phyloP scores from a whole-genome alignment of 2,888 invertebrate species.

The Girardia tigrina region DNA sequence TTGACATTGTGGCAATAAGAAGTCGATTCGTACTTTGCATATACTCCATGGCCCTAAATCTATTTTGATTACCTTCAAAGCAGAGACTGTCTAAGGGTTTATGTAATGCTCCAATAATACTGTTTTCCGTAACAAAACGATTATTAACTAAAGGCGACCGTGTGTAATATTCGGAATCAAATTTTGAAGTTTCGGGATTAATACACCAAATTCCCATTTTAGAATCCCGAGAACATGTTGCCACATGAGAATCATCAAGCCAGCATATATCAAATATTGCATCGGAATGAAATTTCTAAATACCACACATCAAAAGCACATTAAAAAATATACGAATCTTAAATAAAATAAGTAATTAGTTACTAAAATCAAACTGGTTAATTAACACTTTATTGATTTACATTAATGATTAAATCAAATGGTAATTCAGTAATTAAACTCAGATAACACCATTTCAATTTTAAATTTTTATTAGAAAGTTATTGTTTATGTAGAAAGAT shows the following conservation, averaged over 20 bases:
- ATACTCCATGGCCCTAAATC: conserved; percentile 29
- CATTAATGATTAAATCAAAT: too few species aligned
- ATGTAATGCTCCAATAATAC: not conserved
- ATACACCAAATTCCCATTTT: conserved; percentile 78
- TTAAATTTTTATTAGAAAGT: too few species aligned
- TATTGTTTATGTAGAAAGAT: too few species aligned
- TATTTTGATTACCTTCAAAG: not conserved
- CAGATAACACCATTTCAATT: too few species aligned
- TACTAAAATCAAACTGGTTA: too few species aligned
- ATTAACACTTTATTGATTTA: too few species aligned
- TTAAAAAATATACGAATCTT: too few species aligned
- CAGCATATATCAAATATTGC: conserved; percentile 83
- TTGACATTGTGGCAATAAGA: conserved; percentile 25
- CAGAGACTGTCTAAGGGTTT: not conserved
- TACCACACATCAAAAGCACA: too few species aligned
- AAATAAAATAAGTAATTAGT: too few species aligned
- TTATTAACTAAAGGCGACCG: not conserved
- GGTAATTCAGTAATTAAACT: too few species aligned
- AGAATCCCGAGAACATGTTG: conserved; percentile 70
- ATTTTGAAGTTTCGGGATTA: conserved; percentile 21
- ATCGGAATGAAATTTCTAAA: conserved; percentile 60
- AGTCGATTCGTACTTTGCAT: not conserved
- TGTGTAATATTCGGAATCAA: not conserved
- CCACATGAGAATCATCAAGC: conserved; percentile 84
- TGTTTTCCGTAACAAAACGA: not conserved